A percentile compares a stretch with the other conserved stretches of the same genome.
Evolutionary conservation across 2,888 invertebrate species (phyloP).

Genomic region (Lasius fuliginosus): DNA sequence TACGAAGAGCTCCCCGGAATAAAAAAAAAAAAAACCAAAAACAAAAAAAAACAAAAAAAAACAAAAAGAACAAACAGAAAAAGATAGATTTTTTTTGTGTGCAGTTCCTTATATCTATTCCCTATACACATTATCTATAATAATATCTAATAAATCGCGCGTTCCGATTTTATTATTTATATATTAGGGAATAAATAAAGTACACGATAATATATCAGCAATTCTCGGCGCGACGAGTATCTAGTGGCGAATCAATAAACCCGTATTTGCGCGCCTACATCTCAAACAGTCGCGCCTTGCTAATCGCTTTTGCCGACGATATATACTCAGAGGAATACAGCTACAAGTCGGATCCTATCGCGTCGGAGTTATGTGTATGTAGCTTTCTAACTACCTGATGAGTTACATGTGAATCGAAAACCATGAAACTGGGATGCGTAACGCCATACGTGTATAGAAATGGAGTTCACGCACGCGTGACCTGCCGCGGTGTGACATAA

Average conservation of each 20-base stretch:
- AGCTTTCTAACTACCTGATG: constrained; percentile 60
- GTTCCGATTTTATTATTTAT: not conserved
- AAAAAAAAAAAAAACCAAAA: not conserved
- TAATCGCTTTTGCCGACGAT: constrained; percentile 57
- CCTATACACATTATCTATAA: not conserved
- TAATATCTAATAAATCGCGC: not conserved
- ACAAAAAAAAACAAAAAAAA: not conserved
- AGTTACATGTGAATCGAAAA: constrained; percentile 51
- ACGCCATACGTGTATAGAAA: constrained; percentile 25
- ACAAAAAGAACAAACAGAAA: not conserved
- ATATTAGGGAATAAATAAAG: not conserved
- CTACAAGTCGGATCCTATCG: constrained; percentile 42
- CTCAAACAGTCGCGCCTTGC: constrained; percentile 50
- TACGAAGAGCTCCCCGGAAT: not conserved
- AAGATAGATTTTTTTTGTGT: not conserved
- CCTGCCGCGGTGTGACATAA: constrained; percentile 40
- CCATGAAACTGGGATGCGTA: constrained; percentile 55
- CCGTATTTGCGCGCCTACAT: constrained; percentile 48
- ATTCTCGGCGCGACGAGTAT: constrained; percentile 17
- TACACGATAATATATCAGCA: not conserved
- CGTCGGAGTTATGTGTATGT: constrained; percentile 21
- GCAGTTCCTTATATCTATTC: not conserved
- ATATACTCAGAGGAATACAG: constrained; percentile 37
- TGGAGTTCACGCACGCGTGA: constrained; percentile 39
- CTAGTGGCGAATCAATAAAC: constrained; percentile 52